Base-by-base conservation (phyloP, 2,113 vertebrate species). In the Menidia beryllina region DNA sequence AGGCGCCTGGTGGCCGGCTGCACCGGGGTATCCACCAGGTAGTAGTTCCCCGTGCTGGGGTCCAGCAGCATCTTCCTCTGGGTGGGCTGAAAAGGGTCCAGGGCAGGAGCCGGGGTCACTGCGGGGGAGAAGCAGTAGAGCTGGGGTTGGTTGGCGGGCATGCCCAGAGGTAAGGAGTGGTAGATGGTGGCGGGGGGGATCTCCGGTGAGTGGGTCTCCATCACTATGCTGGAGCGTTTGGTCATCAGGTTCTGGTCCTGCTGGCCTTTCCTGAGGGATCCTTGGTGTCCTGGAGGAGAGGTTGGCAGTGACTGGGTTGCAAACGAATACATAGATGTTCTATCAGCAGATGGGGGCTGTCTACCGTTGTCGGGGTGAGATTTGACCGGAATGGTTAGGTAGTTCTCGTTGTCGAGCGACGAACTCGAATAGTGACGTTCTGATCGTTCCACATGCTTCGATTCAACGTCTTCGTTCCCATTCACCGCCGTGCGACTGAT, bases 51-150 rank as follows among this genome's bases (percentile, higher is more conserved):
- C 0, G 96, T 98, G 54, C 93, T 94, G 56, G 97, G 95, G 82
- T 98, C 97, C 86, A 99, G 89, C 49, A 99, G 94, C 95, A 98
- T 94, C 85, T 96, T 98, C 67, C 96, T 93, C 90, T 98, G 96
- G 2, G 95, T 96, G 79, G 93, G 87, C 76, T 93, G 95, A 23
- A 93, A 93, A 14, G 89, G 91, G 14, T 94, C 77, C 27, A 90
- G 24, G 70, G 88, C 50, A 54, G 92, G 86, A 39, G 91, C 93
- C 3, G 91, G 94, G 67, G 92, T 67, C 24, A 95, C 56, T 0
- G 94, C 88, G 0, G 95, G 94, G 6, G 96, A 95, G 72, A 96
- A 95, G 81, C 95, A 96, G 58, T 95, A 94, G n/a, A 95, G 64
- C 43, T 94, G 88, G 6, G 91, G 90, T 67, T 92, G 94, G 57